Conservation (phyloP, 2,797 vertebrate species). For the Catamblyrhynchus diadema region DNA sequence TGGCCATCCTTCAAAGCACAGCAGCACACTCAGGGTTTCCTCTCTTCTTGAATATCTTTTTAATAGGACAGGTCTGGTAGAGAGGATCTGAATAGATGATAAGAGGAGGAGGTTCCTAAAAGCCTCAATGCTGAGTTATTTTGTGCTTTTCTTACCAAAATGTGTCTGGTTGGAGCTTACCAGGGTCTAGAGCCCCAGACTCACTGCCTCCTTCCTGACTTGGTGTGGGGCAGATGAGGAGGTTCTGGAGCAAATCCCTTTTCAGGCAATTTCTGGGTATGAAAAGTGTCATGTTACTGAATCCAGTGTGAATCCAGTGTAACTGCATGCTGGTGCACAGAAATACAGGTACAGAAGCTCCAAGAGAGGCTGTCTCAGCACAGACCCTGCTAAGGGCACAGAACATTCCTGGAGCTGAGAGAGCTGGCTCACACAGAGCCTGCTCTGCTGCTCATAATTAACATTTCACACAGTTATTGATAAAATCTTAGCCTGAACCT, state of each 20-base stretch:
- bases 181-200: background rate
- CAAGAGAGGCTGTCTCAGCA: background rate
- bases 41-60: background rate
- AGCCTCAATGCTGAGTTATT: background rate
- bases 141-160: background rate
- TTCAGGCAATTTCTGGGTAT: background rate
- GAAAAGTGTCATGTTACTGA: background rate
- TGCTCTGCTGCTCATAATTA: background rate
- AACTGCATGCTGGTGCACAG: accelerated
- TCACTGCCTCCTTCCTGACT: background rate
- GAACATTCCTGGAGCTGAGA: background rate
- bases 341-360: background rate
- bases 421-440: background rate
- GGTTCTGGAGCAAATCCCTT: background rate
- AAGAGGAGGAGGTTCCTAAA: background rate
- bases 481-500: background rate
- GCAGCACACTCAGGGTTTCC: background rate
- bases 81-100: background rate
- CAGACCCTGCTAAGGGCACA: background rate
- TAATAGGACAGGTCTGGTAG: background rate
- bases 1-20: background rate
- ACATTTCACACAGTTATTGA: background rate
- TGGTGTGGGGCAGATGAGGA: background rate
- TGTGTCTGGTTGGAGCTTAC: background rate
- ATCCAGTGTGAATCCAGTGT: background rate